Base-by-base conservation (phyloP, 2,113 vertebrate species). In the Brachionichthys hirsutus region DNA sequence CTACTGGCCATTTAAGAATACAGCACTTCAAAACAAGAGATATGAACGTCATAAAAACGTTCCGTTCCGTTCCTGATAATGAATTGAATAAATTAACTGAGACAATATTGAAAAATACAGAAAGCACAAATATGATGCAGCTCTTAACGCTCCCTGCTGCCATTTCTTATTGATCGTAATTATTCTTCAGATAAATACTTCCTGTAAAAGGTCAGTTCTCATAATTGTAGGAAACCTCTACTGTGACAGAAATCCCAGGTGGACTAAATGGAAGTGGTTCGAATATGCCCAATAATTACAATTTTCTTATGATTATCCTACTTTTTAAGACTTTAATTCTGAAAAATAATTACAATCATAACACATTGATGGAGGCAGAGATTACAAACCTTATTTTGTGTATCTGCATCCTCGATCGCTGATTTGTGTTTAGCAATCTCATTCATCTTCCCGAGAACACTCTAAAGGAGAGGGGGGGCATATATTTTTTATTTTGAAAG, bases 381-480 rank as follows among this genome's bases (percentile, higher is more conserved):
- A 52, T 13, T 6, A 64, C 75, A 52, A 41, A 96, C 95, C 94
- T 97, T 98, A 90, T 89, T 95, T 83, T 97, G 94, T 15, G 94
- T 95, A 36, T 98, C 95, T 2, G 95, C 95, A 0, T 98, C 96
- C 76, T 97, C 95, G 65, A 95, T 93, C 0, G 93, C 88, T n/a
- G 92, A 75, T 87, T 98, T 98, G 88, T 98, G 93, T 85, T 98
- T 98, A 56, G 95, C 95, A 0, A 98, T 95, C 82, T 98, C 95
- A 46, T 98, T 98, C 93, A 97, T 94, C 73, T 98, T 98, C 13
- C 94, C 96, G 60, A 98, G 88, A 62, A 98, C 94, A 15, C 96
- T 97, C 96, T 98, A 20, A 44, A 81, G 9, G 17, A 17, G 30
- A 67, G 15, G 42, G 19, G 12, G 11, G 34, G 14, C 43, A 49